Evolutionary conservation across 2,113 vertebrate species (phyloP).

Genomic region (Centropus bengalensis): DNA sequence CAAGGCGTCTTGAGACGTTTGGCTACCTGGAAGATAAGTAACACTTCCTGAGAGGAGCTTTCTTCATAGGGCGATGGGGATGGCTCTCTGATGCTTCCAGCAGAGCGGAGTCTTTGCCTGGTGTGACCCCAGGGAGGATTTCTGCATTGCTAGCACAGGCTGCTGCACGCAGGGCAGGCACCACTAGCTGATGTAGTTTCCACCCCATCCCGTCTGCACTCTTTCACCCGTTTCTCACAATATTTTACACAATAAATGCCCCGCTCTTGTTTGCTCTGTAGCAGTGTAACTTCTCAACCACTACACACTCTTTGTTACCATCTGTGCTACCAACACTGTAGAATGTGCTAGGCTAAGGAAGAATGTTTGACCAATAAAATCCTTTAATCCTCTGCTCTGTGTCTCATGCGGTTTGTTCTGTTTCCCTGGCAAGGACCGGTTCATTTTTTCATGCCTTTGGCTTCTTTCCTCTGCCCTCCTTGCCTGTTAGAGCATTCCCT

Average conservation of each 20-base stretch:
- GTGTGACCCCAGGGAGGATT: neutral
- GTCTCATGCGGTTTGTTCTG: slow-evolving; percentile 40
- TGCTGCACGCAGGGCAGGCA: neutral
- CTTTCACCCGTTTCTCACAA: slow-evolving; percentile 12
- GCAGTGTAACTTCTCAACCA: slow-evolving; percentile 45
- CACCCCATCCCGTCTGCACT: neutral
- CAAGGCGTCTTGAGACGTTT: neutral
- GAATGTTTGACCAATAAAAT: slow-evolving; percentile 73
- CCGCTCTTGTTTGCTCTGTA: slow-evolving; percentile 59
- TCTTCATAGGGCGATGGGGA: neutral
- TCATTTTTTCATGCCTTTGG: neutral
- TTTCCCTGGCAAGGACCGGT: neutral
- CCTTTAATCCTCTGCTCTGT: slow-evolving; percentile 62
- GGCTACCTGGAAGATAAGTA: neutral
- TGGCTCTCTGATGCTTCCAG: neutral
- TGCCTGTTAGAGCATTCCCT: neutral
- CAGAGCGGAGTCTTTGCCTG: neutral
- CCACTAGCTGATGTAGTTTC: neutral
- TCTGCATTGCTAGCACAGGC: slow-evolving; percentile 19
- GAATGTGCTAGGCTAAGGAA: slow-evolving; percentile 69
- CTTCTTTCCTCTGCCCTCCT: neutral
- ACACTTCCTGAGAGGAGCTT: neutral
- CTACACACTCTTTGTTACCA: slow-evolving; percentile 59
- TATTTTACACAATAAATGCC: slow-evolving; percentile 13
- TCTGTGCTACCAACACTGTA: slow-evolving; percentile 64